phyloP scores from a whole-genome alignment of 1,140 invertebrate species.

The Melipona quadrifasciata region DNA sequence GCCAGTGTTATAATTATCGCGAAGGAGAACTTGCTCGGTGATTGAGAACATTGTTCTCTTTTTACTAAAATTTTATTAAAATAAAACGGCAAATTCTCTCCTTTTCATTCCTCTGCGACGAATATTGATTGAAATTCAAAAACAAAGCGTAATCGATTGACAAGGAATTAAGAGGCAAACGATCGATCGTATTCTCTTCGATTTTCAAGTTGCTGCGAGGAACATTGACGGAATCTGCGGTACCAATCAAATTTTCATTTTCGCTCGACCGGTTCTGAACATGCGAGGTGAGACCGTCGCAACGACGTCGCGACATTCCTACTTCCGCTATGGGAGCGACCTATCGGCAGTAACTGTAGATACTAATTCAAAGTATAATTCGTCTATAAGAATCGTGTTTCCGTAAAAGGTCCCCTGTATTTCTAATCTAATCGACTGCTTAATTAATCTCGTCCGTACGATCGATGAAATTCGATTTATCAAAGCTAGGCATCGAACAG shows the following conservation, averaged over 20 bases:
- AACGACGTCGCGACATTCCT: not conserved
- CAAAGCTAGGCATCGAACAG: not conserved
- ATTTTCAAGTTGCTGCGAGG: not conserved
- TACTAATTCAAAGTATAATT: not conserved
- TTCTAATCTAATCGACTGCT: not conserved
- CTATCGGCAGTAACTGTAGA: accelerated
- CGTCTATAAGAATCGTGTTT: not conserved
- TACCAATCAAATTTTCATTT: slow-evolving; percentile 52
- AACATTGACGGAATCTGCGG: not conserved
- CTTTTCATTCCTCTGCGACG: not conserved
- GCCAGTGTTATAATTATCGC: too few relatives aligned
- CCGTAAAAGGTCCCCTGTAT: not conserved
- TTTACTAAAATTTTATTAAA: not conserved
- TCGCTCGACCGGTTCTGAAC: slow-evolving; percentile 21
- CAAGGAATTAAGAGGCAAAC: too few relatives aligned
- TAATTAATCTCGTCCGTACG: not conserved
- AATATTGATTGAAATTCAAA: too few relatives aligned
- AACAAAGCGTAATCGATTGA: too few relatives aligned
- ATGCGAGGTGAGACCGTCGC: not conserved
- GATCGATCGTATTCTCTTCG: not conserved
- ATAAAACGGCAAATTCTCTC: not conserved
- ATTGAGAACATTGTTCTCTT: not conserved
- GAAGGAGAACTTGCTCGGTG: not conserved
- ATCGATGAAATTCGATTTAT: not conserved
- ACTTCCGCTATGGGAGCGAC: too few relatives aligned